Evolutionary conservation across 2,888 invertebrate genomes (phyloP), one percentile per base, ranked within the genome.

Genomic region (Notocelia uddmanniana): DNA sequence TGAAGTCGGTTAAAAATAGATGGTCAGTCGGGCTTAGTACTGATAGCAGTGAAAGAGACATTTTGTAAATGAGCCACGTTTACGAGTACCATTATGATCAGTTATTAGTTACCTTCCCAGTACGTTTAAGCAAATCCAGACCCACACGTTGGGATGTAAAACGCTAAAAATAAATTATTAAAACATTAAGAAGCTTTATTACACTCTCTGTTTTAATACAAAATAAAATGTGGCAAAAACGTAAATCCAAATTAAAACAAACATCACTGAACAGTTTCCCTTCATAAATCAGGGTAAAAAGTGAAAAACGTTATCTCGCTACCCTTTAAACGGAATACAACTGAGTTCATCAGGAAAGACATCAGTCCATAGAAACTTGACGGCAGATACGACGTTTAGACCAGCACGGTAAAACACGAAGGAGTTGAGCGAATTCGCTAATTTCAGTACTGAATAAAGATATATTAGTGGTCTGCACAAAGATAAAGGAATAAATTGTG

Each of bases 401-500:
- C 6, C 0, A 54, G 37, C n/a, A 54, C 34, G 15, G 68, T 23
- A n/a, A 54, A 62, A 72, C 37, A 55, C 69, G 58, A 67, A 71
- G 70, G 72, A 72, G 69, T 79, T 78, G 85, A 88, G 87, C 88
- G 86, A 91, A 91, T 90, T 91, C 88, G 90, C 91, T 90, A 92
- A 93, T 93, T 92, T 90, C 89, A 90, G 88, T 84, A 81, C 86
- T 87, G 88, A 90, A 92, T 92, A 90, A 92, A 93, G 92, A 92
- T 92, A 92, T 91, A 92, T 91, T 90, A 91, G 91, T 87, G 91
- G 92, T 86, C 89, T 86, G 85, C 83, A 82, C 85, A 86, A 87
- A 91, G 92, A 93, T 93, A 93, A 93, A 92, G 90, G 89, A 92
- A 92, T 92, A 92, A 92, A 92, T 92, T 92, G 90, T 90, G 89